Evolutionary conservation across 37 sponge, comb jelly and placozoan species (phyloP), one percentile per base, ranked within the genome.

Genomic region (Cliona cf. orientalis): DNA sequence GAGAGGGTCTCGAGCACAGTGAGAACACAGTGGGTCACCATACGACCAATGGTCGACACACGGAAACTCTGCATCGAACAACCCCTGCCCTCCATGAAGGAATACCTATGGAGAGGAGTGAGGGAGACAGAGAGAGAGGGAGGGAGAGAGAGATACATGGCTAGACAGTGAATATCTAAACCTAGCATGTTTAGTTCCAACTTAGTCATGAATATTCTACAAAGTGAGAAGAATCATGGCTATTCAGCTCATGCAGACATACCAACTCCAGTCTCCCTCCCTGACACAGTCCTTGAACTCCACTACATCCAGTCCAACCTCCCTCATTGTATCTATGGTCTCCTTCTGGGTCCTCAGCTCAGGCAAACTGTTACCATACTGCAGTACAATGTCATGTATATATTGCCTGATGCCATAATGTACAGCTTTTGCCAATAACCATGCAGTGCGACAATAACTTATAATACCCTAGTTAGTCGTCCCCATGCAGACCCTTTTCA

Each of bases 211-310:
- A 19, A 9, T 49, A 49, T 49, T 14, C 53, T 49, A 49, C 14
- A 49, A 19, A 19, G 9, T 49, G 14, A 49, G 14, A 49, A 49
- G 14, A 49, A 49, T 49, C 9, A 49, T 49, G 14, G n/a, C n/a
- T n/a, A n/a, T n/a, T n/a, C n/a, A n/a, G 53, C 14, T 49, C 14
- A 14, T 49, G 14, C 22, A 12, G 26, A 26, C 74, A 23, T 70
- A 90, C 91, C 91, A 93, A 14, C 86, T 86, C 36, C 44, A 23
- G 63, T 89, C 90, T 64, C 82, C 81, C 2, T 71, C 69, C 32
- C 60, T 35, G 28, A 29, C 14, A 17, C 36, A 29, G 68, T 89
- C 82, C 12, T 2, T 71, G 43, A 42, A 58, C 29, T 80, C 81
- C 21, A 92, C 38, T 3, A 85, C 58, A 49, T 84, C 86, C 19